A percentile compares a stretch with the other conserved stretches of the same genome.
These are phyloP conservation scores for Pachypanchax playfairii DNA, from an alignment of 2,113 vertebrate genomes.

Conservation along the genomic window DNA sequence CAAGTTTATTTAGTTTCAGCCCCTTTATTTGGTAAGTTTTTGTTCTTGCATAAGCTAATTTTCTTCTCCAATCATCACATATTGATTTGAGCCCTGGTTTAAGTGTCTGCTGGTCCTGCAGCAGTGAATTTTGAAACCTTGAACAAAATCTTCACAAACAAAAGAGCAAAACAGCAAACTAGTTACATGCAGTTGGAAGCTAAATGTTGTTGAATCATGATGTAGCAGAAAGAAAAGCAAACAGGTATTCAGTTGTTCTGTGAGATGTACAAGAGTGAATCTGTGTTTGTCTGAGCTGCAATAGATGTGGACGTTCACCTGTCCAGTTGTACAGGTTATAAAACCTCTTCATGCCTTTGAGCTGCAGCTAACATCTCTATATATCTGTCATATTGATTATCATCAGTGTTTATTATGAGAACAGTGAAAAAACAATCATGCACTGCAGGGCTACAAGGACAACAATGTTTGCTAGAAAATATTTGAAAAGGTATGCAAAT, in stretches of 20 bases:
- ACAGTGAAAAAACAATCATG: too few species aligned
- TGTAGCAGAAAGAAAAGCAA: conserved; percentile 41
- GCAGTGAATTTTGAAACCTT: conserved; percentile 24
- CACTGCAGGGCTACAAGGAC: too few species aligned
- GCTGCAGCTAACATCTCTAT: too few species aligned
- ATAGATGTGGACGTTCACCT: too few species aligned
- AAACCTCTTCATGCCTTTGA: too few species aligned
- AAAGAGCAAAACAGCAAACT: conserved; percentile 12
- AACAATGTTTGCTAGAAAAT: neutral
- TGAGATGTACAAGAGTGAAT: too few species aligned
- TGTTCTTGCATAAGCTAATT: conserved; percentile 12
- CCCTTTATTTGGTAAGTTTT: neutral
- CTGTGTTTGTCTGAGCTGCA: too few species aligned
- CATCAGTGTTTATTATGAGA: too few species aligned
- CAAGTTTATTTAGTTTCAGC: neutral
- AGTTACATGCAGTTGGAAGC: conserved; percentile 23
- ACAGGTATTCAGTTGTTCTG: conserved; percentile 16
- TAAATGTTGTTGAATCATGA: conserved; percentile 48
- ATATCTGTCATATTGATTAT: too few species aligned
- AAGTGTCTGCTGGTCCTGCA: conserved; percentile 6
- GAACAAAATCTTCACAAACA: conserved; percentile 12
- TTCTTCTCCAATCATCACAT: conserved; percentile 34
- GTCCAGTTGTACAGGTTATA: too few species aligned
- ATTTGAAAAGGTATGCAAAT: neutral
- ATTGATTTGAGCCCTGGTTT: neutral